Evolutionary conservation across 1,140 invertebrate genomes (phyloP).

Genomic region (Diuraphis noxia): DNA sequence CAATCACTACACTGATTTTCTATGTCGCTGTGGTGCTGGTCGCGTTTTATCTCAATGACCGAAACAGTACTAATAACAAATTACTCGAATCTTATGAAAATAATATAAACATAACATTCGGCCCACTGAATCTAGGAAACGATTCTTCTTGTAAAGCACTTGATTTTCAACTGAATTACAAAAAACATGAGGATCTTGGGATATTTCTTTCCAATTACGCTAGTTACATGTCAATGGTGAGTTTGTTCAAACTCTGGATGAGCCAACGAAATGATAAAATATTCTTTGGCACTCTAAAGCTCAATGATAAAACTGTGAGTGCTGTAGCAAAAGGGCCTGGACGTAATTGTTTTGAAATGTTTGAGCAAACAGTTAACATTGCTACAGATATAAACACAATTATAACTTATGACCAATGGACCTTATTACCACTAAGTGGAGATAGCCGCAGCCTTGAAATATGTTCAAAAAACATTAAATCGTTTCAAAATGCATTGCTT

Average conservation of each 20-base stretch:
- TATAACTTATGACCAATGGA: background rate
- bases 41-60: background rate
- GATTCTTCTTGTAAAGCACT: background rate
- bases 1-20: background rate
- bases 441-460: background rate
- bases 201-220: background rate
- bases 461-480: conserved; percentile 25
- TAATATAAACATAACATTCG: background rate
- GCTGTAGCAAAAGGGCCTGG: conserved; percentile 19
- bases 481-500: background rate
- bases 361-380: background rate
- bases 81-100: background rate
- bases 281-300: conserved; percentile 23
- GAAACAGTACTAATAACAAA: background rate
- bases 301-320: background rate
- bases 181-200: background rate
- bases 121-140: background rate
- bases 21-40: background rate
- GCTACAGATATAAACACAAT: background rate
- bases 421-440: background rate
- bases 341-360: background rate
- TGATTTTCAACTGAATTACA: conserved; percentile 21
- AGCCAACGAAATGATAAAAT: conserved; percentile 24
- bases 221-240: background rate
- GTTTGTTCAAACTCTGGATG: background rate